Percentiles rank a stretch among this genome's conserved stretches.
phyloP scores from a whole-genome alignment of 1,140 invertebrate species.

The Lepidurus apus region DNA sequence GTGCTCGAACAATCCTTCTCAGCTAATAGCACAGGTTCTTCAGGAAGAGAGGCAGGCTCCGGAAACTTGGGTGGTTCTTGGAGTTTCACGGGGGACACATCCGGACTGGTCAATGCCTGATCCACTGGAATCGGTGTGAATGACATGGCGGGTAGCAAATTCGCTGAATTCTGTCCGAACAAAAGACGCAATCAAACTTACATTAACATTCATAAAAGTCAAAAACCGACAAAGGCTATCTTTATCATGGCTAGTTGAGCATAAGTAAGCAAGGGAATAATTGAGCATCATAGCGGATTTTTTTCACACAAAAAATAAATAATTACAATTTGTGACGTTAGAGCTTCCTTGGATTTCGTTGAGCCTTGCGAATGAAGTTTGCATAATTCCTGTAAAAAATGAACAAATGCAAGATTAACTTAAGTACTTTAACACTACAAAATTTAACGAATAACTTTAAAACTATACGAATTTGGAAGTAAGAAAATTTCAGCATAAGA shows the following conservation, averaged over 20 bases:
- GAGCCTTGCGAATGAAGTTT: constrained; percentile 37
- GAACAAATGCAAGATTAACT: not conserved
- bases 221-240: not conserved
- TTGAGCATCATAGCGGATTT: too few species aligned
- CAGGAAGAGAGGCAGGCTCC: not conserved
- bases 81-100: constrained; percentile 29
- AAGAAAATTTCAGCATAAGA: too few species aligned
- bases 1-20: not conserved
- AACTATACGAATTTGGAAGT: too few species aligned
- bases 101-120: not conserved
- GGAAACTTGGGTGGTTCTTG: constrained; percentile 29
- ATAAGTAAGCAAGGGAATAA: too few species aligned
- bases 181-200: not conserved
- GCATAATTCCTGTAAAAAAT: constrained; percentile 34
- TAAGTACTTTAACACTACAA: too few species aligned
- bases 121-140: constrained; percentile 33
- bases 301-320: not conserved
- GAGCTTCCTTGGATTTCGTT: constrained; percentile 24
- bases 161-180: not conserved
- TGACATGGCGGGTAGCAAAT: constrained; percentile 28
- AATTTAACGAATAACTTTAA: too few species aligned
- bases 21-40: not conserved
- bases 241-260: not conserved
- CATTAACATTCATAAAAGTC: not conserved
- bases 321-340: not conserved